Base-by-base conservation (phyloP, 2,797 vertebrate genomes). In the Delichon dasypus region DNA sequence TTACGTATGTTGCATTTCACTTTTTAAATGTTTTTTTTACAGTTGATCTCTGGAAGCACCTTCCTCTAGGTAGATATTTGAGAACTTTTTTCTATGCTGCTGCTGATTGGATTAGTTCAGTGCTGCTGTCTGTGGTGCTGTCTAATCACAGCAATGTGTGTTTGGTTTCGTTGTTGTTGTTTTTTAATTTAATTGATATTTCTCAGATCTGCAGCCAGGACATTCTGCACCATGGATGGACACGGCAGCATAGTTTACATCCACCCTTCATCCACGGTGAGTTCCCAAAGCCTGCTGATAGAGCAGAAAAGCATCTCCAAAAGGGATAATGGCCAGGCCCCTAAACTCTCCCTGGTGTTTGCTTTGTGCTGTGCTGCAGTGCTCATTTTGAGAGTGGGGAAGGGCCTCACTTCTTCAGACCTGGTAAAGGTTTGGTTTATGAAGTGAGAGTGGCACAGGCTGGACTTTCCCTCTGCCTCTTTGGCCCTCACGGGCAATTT, bases 191-290 rank as follows among this genome's bases (percentile, higher is more conserved):
- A 9, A 32, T 78, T 13, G 29, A 5, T 47, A 58, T 38, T 34
- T n/a, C 83, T 76, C 73, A 99, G 99, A 93, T 99, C 99, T 97
- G 66, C 98, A 88, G 99, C 99, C 91, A 99, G 98, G 96, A 98
- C 98, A 0, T 99, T 99, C 97, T 99, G 99, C 97, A 99, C 99
- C 76, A 99, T 99, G 99, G 99, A 99, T 55, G 99, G 99, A n/a
- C 98, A 99, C 32, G 99, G 99, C 89, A 99, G 99, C 44, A 98
- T 98, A 89, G 98, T 99, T 93, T 98, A 99, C 66, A 98, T 99
- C 98, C 99, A 99, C 96, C 99, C 99, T 74, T 99, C 99, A 47
- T 99, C 99, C 81, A 98, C 98, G 70, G 99, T 99, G 98, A 98
- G 98, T 96, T 70, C 58, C 58, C 88, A 81, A 62, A 87, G 42